These are phyloP conservation scores for Caenorhabditis sulstoni DNA, from an alignment of 2,888 invertebrate genomes.

Conservation along the genomic window DNA sequence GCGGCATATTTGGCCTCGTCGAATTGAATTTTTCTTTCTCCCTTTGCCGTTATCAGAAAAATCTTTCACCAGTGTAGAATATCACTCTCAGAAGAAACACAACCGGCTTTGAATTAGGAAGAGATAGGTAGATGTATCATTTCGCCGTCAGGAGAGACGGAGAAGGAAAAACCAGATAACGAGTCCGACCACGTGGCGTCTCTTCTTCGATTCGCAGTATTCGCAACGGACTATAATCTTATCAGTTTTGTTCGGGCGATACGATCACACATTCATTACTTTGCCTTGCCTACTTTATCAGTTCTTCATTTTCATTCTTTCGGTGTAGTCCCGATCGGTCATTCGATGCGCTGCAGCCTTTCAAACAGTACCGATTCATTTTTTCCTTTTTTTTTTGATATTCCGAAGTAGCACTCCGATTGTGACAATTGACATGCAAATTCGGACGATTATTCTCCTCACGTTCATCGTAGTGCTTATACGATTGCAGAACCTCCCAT, in stretches of 20 bases:
- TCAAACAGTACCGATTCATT: background rate
- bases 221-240: slow-evolving; percentile 46
- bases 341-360: slow-evolving; percentile 15
- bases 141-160: background rate
- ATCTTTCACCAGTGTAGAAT: slow-evolving; percentile 6
- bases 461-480: background rate
- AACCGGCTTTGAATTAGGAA: slow-evolving; percentile 44
- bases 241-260: slow-evolving; percentile 58
- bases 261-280: slow-evolving; percentile 49
- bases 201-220: slow-evolving; percentile 14
- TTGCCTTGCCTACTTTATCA: slow-evolving; percentile 43
- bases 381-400: background rate
- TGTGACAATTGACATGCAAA: background rate
- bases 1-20: background rate
- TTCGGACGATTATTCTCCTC: background rate
- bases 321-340: slow-evolving; percentile 31
- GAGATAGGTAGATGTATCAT: slow-evolving; percentile 35
- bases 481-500: background rate
- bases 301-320: slow-evolving; percentile 25
- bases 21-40: background rate
- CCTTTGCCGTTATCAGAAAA: slow-evolving; percentile 25
- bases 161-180: slow-evolving; percentile 25
- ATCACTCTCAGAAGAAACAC: slow-evolving; percentile 1
- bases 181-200: slow-evolving; percentile 39
- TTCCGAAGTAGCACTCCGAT: background rate